Evolutionary conservation across 2,888 invertebrate genomes (phyloP), one percentile per base, ranked within the genome.

Genomic region (Lasioglossum marginatum): DNA sequence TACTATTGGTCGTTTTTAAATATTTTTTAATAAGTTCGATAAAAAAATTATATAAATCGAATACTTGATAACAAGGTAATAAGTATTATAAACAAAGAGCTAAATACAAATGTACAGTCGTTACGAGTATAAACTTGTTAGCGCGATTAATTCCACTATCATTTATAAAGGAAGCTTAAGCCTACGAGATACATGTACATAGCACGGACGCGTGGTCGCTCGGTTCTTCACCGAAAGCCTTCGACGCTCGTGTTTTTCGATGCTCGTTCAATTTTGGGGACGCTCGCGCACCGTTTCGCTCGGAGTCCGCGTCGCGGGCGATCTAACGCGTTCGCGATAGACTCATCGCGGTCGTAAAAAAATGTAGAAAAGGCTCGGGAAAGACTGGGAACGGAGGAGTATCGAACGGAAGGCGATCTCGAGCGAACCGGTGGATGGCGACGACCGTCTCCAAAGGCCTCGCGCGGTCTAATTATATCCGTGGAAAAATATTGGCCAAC

Each of bases 21-120:
- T 94, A 94, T 95, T 95, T 95, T 95, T 95, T 95, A 95, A 95
- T 95, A 94, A 95, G 95, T 94, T 95, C 93, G 93, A 95, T 95
- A 95, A 95, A 95, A 85, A 95, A 95, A 95, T 95, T 95, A 95
- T 95, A 95, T 94, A 95, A 95, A 95, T 95, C 92, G 94, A 93
- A 92, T 94, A 95, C 95, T 95, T 95, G 95, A 94, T 94, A 95
- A 95, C 95, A 95, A 95, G 94, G 93, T 95, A 94, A 95, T 95
- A 95, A 94, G 94, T 95, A 94, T 94, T 95, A 95, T 95, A 95
- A 95, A 95, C 95, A 95, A 94, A 94, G 93, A 92, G 93, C 95
- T 95, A 95, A 94, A 95, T 95, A 95, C 95, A 95, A 95, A 95
- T 95, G 95, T 95, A 95, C 95, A 95, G 91, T 92, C 81, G 82